These are phyloP conservation scores for Platichthys flesus DNA, from an alignment of 2,113 vertebrate genomes.

Conservation along the genomic window DNA sequence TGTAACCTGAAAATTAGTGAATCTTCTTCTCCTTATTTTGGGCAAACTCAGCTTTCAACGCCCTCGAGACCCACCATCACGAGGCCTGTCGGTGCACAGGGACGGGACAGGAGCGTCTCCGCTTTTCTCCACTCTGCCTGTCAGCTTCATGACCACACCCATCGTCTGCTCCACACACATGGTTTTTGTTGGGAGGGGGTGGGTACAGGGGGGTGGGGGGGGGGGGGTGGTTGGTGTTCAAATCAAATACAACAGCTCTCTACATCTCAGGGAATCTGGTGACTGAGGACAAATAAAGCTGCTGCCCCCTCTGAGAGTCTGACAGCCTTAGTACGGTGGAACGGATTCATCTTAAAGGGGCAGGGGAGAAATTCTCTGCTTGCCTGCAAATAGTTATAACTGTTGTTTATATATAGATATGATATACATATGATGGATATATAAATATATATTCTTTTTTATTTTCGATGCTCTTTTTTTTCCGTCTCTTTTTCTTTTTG, in stretches of 20 bases:
- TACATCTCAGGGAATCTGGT: constrained; percentile 87
- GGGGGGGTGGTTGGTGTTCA: constrained; percentile 56
- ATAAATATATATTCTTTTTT: constrained; percentile 78
- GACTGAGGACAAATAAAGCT: constrained; percentile 81
- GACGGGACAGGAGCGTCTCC: constrained; percentile 4
- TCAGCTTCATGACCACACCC: constrained; percentile 37
- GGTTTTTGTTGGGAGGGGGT: background rate
- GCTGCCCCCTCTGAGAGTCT: constrained; percentile 75
- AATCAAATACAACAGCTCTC: constrained; percentile 74
- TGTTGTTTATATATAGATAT: constrained; percentile 84
- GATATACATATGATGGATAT: constrained; percentile 80
- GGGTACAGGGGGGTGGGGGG: constrained; percentile 13
- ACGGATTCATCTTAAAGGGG: constrained; percentile 64
- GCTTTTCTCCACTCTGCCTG: constrained; percentile 21
- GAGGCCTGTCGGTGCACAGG: constrained; percentile 52
- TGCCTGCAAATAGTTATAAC: constrained; percentile 79
- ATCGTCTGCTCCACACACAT: constrained; percentile 32
- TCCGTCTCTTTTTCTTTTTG: constrained; percentile 59
- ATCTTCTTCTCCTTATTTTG: constrained; percentile 60
- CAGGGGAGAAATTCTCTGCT: constrained; percentile 66
- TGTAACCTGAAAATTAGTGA: constrained; percentile 69
- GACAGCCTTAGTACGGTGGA: constrained; percentile 76
- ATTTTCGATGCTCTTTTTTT: constrained; percentile 68
- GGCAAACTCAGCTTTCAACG: constrained; percentile 60
- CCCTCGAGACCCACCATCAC: constrained; percentile 46